A percentile compares a stretch with the other conserved stretches of the same genome.
Conservation (phyloP, 2,113 vertebrate genomes). For the Thomomys bottae region DNA sequence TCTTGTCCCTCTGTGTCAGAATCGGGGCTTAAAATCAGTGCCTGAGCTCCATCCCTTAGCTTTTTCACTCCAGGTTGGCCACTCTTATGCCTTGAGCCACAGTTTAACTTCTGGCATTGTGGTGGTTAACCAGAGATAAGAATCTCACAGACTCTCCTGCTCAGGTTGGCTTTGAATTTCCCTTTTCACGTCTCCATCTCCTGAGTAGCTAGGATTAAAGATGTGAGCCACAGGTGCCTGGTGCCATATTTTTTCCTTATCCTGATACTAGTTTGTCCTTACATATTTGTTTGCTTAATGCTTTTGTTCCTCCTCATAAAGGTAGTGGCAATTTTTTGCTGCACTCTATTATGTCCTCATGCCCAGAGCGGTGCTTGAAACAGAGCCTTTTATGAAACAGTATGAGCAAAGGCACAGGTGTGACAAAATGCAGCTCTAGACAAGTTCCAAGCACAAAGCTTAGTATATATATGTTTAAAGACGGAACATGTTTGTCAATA, state of each 20-base stretch:
- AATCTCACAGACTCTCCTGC: too few relatives aligned
- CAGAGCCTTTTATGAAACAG: neutral
- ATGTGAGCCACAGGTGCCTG: too few relatives aligned
- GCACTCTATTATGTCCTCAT: neutral
- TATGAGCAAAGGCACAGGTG: neutral
- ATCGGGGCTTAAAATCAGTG: too few relatives aligned
- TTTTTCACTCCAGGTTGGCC: too few relatives aligned
- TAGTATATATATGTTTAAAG: neutral
- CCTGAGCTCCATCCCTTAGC: too few relatives aligned
- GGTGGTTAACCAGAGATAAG: too few relatives aligned
- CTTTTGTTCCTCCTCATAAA: neutral
- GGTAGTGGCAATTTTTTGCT: neutral
- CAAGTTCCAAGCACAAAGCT: neutral
- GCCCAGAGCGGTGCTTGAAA: neutral
- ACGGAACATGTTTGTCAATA: neutral
- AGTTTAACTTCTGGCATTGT: too few relatives aligned
- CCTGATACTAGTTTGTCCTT: neutral
- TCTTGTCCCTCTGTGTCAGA: too few relatives aligned
- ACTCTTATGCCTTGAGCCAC: too few relatives aligned
- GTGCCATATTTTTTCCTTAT: neutral
- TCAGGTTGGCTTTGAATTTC: too few relatives aligned
- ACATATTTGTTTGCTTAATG: neutral
- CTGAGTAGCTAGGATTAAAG: too few relatives aligned
- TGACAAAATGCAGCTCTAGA: neutral
- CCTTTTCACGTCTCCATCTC: too few relatives aligned